These are phyloP conservation scores for Pteropus rufus DNA, from an alignment of 2,797 vertebrate genomes.

Conservation along the genomic window DNA sequence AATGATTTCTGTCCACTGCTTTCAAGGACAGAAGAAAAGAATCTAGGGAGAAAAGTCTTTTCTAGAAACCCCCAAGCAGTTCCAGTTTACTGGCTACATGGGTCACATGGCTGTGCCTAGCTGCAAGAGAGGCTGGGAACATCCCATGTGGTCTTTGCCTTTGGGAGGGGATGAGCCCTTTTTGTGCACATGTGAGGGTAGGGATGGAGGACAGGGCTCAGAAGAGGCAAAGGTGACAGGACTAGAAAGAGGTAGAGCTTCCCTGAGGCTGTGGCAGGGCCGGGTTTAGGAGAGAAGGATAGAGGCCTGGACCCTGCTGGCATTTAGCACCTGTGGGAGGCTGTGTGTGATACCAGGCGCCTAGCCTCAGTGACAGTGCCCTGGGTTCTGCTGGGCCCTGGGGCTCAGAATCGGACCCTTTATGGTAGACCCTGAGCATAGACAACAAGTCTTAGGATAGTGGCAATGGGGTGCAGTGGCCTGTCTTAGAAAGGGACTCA, in stretches of 20 bases:
- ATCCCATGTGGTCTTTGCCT: background rate
- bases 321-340: accelerated
- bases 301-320: accelerated
- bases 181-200: background rate
- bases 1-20: background rate
- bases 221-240: background rate
- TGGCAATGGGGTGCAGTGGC: background rate
- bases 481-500: background rate
- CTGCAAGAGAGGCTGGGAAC: background rate
- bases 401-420: background rate
- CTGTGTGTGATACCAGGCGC: no score
- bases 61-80: background rate
- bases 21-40: background rate
- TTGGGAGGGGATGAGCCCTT: background rate
- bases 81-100: background rate
- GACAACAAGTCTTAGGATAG: background rate
- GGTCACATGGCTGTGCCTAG: background rate
- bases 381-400: background rate
- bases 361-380: no score
- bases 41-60: background rate
- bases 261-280: background rate
- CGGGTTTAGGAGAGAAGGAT: background rate
- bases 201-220: background rate
- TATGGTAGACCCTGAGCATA: no score
- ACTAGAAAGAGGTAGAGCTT: background rate